phyloP scores from a whole-genome alignment of 2,797 vertebrate species.

The Clarias fuscus region DNA sequence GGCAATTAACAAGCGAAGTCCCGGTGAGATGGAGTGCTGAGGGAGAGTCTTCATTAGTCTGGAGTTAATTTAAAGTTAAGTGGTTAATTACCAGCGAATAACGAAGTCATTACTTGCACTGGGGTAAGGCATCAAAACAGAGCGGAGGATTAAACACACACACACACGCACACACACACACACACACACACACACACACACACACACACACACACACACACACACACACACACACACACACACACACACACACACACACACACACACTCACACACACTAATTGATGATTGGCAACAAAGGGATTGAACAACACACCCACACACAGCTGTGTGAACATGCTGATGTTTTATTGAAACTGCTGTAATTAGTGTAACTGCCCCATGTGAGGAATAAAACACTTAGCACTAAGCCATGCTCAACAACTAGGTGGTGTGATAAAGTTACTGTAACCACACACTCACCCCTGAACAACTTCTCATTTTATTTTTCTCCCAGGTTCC shows the following conservation, averaged over 20 bases:
- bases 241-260: slow-evolving; percentile 1
- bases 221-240: slow-evolving; percentile 5
- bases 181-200: slow-evolving; percentile 9
- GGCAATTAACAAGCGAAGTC: slow-evolving; percentile 58
- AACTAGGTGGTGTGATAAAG: not conserved
- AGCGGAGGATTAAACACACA: slow-evolving; percentile 14
- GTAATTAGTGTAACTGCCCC: not conserved
- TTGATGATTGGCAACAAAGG: not conserved
- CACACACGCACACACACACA: slow-evolving; percentile 3
- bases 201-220: not conserved
- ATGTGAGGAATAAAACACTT: not conserved
- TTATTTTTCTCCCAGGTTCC: too few relatives aligned
- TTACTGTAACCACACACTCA: not conserved
- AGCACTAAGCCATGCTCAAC: not conserved
- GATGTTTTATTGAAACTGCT: not conserved
- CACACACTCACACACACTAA: not conserved
- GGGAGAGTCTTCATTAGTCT: slow-evolving; percentile 56
- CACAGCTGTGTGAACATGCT: not conserved
- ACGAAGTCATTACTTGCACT: slow-evolving; percentile 34
- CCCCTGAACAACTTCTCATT: too few relatives aligned
- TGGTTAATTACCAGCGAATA: slow-evolving; percentile 57
- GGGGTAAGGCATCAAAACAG: slow-evolving; percentile 33
- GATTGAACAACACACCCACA: not conserved
- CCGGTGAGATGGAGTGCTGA: slow-evolving; percentile 49
- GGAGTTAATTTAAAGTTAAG: slow-evolving; percentile 60